A percentile compares a stretch with the other conserved stretches of the same genome.
These are phyloP conservation scores for Eupithecia dodoneata DNA, from an alignment of 2,888 invertebrate genomes.

Conservation along the genomic window DNA sequence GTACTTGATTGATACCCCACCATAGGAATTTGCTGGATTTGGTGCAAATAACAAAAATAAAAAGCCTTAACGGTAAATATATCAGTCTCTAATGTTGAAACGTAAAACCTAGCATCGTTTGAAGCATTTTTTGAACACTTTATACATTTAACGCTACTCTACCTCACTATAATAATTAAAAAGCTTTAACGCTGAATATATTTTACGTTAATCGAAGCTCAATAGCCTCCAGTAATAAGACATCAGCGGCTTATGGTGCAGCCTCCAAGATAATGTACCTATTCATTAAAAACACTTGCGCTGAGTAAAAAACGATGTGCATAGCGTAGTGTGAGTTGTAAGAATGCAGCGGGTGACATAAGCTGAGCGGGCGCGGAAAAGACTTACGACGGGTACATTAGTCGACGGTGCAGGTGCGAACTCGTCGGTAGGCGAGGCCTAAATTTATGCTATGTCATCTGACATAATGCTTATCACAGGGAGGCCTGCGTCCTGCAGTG, in stretches of 20 bases:
- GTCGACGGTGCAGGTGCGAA: too few species aligned
- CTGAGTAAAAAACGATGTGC: slow-evolving; percentile 67
- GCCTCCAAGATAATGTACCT: slow-evolving; percentile 73
- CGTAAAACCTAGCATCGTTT: background rate
- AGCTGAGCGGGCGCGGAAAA: background rate
- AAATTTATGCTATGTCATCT: too few species aligned
- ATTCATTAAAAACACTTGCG: slow-evolving; percentile 80
- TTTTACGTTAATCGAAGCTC: slow-evolving; percentile 67
- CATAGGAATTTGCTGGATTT: background rate
- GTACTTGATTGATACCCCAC: background rate
- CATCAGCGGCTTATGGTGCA: slow-evolving; percentile 73
- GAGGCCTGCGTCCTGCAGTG: too few species aligned
- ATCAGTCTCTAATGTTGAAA: too few species aligned
- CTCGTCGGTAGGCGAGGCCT: too few species aligned
- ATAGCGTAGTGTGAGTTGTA: slow-evolving; percentile 52
- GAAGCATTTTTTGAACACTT: background rate
- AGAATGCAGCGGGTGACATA: slow-evolving; percentile 22
- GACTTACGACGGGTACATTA: background rate
- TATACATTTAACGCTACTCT: background rate
- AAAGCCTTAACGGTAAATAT: too few species aligned
- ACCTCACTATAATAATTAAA: slow-evolving; percentile 53
- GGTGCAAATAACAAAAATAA: background rate
- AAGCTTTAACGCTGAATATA: slow-evolving; percentile 74
- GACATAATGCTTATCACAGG: too few species aligned
- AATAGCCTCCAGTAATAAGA: slow-evolving; percentile 74